These are phyloP conservation scores for Acleris holmiana DNA, from an alignment of 2,888 invertebrate species.

Conservation along the genomic window DNA sequence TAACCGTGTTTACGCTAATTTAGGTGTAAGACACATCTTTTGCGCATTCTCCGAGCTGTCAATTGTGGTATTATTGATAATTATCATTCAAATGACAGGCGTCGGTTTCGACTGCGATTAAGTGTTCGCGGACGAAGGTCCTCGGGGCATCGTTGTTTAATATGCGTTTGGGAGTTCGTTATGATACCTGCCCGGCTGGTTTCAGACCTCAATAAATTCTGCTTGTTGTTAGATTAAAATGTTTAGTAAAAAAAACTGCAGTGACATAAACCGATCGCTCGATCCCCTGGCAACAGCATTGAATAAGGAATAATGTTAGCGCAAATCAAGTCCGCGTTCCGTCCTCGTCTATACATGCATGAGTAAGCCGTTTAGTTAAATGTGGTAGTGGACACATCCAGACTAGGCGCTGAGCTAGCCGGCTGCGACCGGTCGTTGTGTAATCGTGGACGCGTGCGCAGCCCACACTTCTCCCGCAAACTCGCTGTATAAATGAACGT, in stretches of 20 bases:
- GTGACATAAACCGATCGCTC: slow-evolving; percentile 10
- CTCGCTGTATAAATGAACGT: slow-evolving; percentile 27
- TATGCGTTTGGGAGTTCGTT: slow-evolving; percentile 40
- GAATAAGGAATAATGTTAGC: slow-evolving; percentile 5
- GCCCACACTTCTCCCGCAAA: slow-evolving; percentile 35
- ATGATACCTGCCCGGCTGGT: slow-evolving; percentile 34
- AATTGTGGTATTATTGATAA: slow-evolving; percentile 29
- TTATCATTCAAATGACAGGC: slow-evolving; percentile 27
- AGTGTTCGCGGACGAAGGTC: slow-evolving; percentile 37
- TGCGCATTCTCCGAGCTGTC: neutral
- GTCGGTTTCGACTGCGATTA: slow-evolving; percentile 18
- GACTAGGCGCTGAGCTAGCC: slow-evolving; percentile 38
- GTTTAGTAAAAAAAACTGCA: too few species aligned
- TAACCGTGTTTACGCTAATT: too few species aligned
- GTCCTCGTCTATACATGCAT: slow-evolving; percentile 30
- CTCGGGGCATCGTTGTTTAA: slow-evolving; percentile 49
- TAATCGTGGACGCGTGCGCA: slow-evolving; percentile 41
- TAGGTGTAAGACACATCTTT: too few species aligned
- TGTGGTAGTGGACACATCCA: slow-evolving; percentile 40
- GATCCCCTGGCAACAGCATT: slow-evolving; percentile 12
- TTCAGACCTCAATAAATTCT: slow-evolving; percentile 25
- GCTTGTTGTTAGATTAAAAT: slow-evolving; percentile 12
- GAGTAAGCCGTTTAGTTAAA: slow-evolving; percentile 37
- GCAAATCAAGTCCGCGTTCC: slow-evolving; percentile 33
- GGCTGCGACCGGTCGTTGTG: slow-evolving; percentile 43